A percentile compares a stretch with the other conserved stretches of the same genome.
phyloP scores from a whole-genome alignment of 2,113 vertebrate species.

The Tretioscincus oriximinensis region DNA sequence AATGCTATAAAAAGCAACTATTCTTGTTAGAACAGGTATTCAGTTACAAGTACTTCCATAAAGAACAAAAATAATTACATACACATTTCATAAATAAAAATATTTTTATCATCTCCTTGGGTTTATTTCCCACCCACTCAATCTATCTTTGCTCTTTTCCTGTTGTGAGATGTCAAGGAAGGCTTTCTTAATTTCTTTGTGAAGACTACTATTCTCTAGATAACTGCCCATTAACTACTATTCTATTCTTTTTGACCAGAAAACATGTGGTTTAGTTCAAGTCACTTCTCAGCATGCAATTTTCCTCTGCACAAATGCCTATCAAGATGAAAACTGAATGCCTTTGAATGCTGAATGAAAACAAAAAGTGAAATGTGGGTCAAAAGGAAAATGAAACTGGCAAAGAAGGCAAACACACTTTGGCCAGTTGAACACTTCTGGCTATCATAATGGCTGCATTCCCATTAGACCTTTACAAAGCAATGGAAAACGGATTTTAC shows the following conservation, averaged over 20 bases:
- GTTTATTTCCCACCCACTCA: background rate
- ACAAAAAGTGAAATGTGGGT: background rate
- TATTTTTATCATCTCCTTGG: background rate
- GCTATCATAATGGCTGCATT: too few species aligned
- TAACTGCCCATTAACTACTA: background rate
- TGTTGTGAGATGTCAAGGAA: background rate
- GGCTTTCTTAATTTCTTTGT: background rate
- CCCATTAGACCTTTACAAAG: too few species aligned
- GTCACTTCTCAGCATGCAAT: background rate
- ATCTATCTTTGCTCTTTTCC: background rate
- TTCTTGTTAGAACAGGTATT: background rate
- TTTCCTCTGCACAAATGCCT: background rate
- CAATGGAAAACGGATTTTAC: too few species aligned
- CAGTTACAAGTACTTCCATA: background rate
- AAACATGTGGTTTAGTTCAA: background rate
- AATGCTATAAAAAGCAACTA: background rate
- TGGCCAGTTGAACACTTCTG: background rate
- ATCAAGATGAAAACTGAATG: background rate
- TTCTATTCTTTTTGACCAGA: background rate
- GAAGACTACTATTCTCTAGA: background rate
- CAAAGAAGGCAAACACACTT: background rate
- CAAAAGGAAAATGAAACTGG: background rate
- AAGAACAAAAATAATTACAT: background rate
- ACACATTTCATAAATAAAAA: background rate
- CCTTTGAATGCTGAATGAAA: background rate